These are phyloP conservation scores for Sebastes wilsoni DNA, from an alignment of 2,797 vertebrate species.

Conservation along the genomic window DNA sequence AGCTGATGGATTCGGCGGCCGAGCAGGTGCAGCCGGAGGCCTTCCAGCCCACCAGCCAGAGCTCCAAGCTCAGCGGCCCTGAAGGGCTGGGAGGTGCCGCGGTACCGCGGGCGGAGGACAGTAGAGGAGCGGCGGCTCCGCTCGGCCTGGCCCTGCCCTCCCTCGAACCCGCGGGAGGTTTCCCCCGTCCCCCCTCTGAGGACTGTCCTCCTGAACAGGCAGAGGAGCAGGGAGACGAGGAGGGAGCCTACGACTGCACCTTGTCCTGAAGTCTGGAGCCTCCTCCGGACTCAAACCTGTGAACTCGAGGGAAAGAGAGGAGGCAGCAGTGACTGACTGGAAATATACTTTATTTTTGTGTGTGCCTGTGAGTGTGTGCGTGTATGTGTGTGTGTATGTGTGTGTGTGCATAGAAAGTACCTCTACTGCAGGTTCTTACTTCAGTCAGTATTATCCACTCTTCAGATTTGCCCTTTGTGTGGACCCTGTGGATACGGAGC, in stretches of 20 bases:
- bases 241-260: slow-evolving; percentile 92
- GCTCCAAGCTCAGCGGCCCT: slow-evolving; percentile 84
- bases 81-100: slow-evolving; percentile 62
- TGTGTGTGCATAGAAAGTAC: slow-evolving; percentile 25
- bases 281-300: slow-evolving; percentile 40
- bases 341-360: slow-evolving; percentile 29
- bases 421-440: slow-evolving; percentile 56
- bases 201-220: slow-evolving; percentile 79
- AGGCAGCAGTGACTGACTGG: slow-evolving; percentile 39
- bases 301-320: slow-evolving; percentile 19
- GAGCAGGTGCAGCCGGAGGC: slow-evolving; percentile 90
- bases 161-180: slow-evolving; percentile 73
- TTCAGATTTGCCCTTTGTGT: slow-evolving; percentile 35
- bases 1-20: slow-evolving; percentile 84
- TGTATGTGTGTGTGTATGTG: background rate
- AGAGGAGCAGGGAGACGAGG: slow-evolving; percentile 86
- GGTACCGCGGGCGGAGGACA: slow-evolving; percentile 83
- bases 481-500: slow-evolving; percentile 25
- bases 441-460: slow-evolving; percentile 75
- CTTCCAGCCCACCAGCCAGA: slow-evolving; percentile 87
- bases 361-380: background rate
- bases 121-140: slow-evolving; percentile 74
- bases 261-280: slow-evolving; percentile 85
- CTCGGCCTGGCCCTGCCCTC: slow-evolving; percentile 81
- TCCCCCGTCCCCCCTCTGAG: slow-evolving; percentile 79